Evolutionary conservation across 1,140 invertebrate genomes (phyloP), one percentile per base, ranked within the genome.

Genomic region (Eupristina koningsbergeri): DNA sequence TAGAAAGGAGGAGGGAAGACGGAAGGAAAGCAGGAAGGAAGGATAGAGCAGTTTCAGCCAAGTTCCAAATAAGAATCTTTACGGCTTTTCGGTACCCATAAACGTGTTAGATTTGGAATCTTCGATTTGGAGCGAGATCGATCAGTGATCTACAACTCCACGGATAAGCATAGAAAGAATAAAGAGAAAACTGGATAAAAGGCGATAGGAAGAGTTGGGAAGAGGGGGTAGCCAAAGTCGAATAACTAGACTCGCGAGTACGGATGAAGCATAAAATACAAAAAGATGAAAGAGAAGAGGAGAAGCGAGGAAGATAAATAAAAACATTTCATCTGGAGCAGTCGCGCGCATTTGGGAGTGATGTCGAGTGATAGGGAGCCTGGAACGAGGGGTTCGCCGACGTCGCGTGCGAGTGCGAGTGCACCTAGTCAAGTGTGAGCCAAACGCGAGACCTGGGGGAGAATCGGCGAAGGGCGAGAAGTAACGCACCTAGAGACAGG

Each of bases 271-370:
- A 58, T 3, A 58, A 19, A 0, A 39, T 1, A 45, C 29, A 36
- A 13, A 41, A 76, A 76, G 80, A 82, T 82, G 73, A 82, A 82
- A 82, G 80, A n/a, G 22, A 63, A 58, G 50, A 74, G 50, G 67
- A 36, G 47, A 61, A 6, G 17, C 34, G 34, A 50, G 34, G 22
- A 45, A 80, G 29, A 80, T 71, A 80, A 81, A 74, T 58, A 81
- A 61, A 81, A 71, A 75, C 69, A 45, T 53, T 39, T 53, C 22
- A 29, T 81, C 15, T 39, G 53, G 36, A 6, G 22, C 53, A 58
- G 3, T 58, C 53, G 26, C 26, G 50, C 50, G 53, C 22, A 5
- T 58, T 58, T 26, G 53, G 53, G 22, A 58, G 53, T 58, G 69
- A 81, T 81, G 69, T 63, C 36, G 58, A 67, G 73, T 67, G 73